phyloP scores from a whole-genome alignment of 2,113 vertebrate species.

The Pollimyrus isidori region DNA sequence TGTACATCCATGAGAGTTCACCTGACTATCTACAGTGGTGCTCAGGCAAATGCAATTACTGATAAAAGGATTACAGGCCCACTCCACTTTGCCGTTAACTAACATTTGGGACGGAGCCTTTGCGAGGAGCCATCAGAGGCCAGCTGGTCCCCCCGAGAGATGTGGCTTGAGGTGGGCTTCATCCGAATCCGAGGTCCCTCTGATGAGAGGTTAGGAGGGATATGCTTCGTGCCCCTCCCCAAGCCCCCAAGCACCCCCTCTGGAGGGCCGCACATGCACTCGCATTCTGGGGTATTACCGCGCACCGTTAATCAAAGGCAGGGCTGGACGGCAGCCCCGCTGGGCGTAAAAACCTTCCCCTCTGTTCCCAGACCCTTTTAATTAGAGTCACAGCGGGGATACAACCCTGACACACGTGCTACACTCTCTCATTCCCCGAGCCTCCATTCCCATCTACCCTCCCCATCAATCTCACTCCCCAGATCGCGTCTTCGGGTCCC shows the following conservation, averaged over 20 bases:
- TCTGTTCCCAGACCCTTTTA: constrained; percentile 73
- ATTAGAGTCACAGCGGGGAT: constrained; percentile 80
- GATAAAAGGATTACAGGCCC: constrained; percentile 7
- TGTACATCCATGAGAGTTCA: background rate
- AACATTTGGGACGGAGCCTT: background rate
- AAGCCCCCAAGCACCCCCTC: background rate
- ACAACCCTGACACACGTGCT: constrained; percentile 37
- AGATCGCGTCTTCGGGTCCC: background rate
- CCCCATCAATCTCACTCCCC: constrained; percentile 38
- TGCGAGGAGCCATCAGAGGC: constrained; percentile 3
- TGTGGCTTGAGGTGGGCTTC: constrained; percentile 34
- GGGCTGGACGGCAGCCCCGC: constrained; percentile 57
- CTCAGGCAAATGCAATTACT: constrained; percentile 15
- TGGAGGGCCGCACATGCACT: constrained; percentile 44
- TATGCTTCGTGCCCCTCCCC: background rate
- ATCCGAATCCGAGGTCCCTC: background rate
- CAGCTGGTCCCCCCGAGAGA: constrained; percentile 8
- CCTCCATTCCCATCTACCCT: constrained; percentile 23
- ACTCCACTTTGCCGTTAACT: constrained; percentile 5
- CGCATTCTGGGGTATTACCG: constrained; percentile 46
- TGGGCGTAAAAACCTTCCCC: constrained; percentile 60
- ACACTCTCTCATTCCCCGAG: constrained; percentile 4
- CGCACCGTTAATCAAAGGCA: constrained; percentile 72
- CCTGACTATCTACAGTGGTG: constrained; percentile 11
- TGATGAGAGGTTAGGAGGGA: constrained; percentile 2